phyloP scores from a whole-genome alignment of 2,888 invertebrate species.

The Lasioglossum zephyrum region DNA sequence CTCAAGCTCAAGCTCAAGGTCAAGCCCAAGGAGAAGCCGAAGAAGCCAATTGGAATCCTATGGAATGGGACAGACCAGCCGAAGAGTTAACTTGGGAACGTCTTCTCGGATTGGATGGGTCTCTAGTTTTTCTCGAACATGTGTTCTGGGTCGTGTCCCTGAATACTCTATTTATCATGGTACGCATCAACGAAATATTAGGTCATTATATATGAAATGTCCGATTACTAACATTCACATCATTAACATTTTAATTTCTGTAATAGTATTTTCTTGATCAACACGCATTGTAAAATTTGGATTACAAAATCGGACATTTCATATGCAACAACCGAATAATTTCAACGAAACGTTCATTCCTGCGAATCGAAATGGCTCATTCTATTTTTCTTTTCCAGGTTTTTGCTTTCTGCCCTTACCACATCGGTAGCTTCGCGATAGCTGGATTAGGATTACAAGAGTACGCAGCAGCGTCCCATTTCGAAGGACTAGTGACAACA shows the following conservation, averaged over 20 bases:
- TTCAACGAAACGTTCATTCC: background rate
- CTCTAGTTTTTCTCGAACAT: slow-evolving; percentile 98
- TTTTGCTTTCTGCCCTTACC: slow-evolving; percentile 98
- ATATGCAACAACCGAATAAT: background rate
- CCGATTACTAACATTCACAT: no score
- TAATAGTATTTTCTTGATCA: no score
- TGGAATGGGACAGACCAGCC: slow-evolving; percentile 99
- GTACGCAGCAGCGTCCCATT: slow-evolving; percentile 91
- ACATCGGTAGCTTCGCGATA: slow-evolving; percentile 95
- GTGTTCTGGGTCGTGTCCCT: slow-evolving; percentile 99
- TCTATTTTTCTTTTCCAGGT: slow-evolving; percentile 84
- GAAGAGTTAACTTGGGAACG: slow-evolving; percentile 99
- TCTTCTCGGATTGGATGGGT: slow-evolving; percentile 97
- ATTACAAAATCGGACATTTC: no score
- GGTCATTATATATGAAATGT: no score
- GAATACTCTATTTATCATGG: slow-evolving; percentile 97
- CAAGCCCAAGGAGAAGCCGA: slow-evolving; percentile 87
- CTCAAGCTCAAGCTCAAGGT: slow-evolving; percentile 86
- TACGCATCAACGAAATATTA: slow-evolving; percentile 45
- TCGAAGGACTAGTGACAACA: slow-evolving; percentile 96
- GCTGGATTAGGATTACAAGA: slow-evolving; percentile 89
- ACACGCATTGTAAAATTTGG: no score
- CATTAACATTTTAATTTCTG: no score
- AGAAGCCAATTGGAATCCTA: slow-evolving; percentile 98
- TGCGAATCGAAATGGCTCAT: background rate